A percentile compares a stretch with the other conserved stretches of the same genome.
Conservation (phyloP, 2,888 invertebrate genomes). For the Elysia crispata region DNA sequence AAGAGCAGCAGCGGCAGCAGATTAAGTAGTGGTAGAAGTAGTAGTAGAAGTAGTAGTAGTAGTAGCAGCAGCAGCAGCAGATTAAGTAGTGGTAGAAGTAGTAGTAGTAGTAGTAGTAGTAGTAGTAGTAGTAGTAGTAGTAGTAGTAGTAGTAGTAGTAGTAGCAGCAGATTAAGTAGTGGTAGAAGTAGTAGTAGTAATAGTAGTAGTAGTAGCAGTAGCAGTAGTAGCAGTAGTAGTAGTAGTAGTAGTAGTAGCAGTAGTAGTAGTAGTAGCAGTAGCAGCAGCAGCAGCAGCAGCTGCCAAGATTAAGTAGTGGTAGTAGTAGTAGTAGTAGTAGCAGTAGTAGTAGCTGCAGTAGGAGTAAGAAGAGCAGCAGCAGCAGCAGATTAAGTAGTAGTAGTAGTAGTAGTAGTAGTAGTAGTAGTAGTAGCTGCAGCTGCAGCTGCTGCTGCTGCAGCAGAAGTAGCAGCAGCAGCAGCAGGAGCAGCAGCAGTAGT, state of each 20-base stretch:
- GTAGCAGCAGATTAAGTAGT: no score
- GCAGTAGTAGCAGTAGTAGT: constrained; percentile 19
- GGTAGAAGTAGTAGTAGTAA: no score
- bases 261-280: constrained; percentile 31
- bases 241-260: constrained; percentile 20
- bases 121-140: constrained; percentile 33
- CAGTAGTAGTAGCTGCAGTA: no score
- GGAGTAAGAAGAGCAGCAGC: not conserved
- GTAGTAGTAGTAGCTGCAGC: constrained; percentile 10
- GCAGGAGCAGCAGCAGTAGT: constrained; percentile 13
- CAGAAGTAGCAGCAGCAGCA: constrained; percentile 22
- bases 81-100: no score
- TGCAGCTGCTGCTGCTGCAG: no score
- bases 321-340: constrained; percentile 34
- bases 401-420: constrained; percentile 37
- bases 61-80: no score
- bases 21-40: not conserved
- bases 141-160: constrained; percentile 20
- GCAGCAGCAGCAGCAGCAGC: constrained; percentile 27
- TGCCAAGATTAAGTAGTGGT: constrained; percentile 27
- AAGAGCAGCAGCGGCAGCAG: no score
- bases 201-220: constrained; percentile 23
- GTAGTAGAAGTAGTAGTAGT: not conserved
- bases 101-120: constrained; percentile 32
- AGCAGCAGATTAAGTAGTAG: no score